Evolutionary conservation across 2,888 invertebrate species (phyloP).

Genomic region (Cinara cedri): DNA sequence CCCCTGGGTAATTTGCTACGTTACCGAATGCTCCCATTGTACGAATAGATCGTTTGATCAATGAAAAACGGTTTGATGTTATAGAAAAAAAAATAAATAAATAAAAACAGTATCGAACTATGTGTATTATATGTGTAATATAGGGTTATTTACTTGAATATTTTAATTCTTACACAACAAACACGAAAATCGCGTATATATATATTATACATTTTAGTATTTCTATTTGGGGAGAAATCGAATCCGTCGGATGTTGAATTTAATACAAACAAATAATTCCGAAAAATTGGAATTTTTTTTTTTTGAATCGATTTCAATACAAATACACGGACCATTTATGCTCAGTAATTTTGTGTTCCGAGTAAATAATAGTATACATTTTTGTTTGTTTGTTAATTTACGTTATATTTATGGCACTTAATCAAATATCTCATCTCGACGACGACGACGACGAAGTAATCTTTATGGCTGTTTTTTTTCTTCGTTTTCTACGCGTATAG

Average conservation of each 20-base stretch:
- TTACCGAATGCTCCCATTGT: constrained; percentile 6
- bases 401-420: constrained; percentile 35
- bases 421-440: constrained; percentile 41
- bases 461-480: constrained; percentile 42
- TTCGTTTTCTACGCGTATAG: not conserved
- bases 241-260: constrained; percentile 4
- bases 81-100: constrained; percentile 16
- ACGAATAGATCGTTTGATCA: constrained; percentile 51
- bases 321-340: no score
- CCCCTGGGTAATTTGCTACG: constrained; percentile 48
- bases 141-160: not conserved
- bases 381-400: constrained; percentile 27
- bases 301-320: no score
- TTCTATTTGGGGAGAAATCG: not conserved
- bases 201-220: not conserved
- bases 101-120: constrained; percentile 2
- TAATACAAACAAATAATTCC: not conserved
- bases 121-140: no score
- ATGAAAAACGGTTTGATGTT: constrained; percentile 35
- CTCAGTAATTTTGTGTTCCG: not conserved
- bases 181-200: not conserved
- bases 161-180: not conserved
- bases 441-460: constrained; percentile 6
- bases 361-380: constrained; percentile 12
- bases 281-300: not conserved